Evolutionary conservation across 2,888 invertebrate species (phyloP), one percentile per base, ranked within the genome.

Genomic region (Yponomeuta sedellus): DNA sequence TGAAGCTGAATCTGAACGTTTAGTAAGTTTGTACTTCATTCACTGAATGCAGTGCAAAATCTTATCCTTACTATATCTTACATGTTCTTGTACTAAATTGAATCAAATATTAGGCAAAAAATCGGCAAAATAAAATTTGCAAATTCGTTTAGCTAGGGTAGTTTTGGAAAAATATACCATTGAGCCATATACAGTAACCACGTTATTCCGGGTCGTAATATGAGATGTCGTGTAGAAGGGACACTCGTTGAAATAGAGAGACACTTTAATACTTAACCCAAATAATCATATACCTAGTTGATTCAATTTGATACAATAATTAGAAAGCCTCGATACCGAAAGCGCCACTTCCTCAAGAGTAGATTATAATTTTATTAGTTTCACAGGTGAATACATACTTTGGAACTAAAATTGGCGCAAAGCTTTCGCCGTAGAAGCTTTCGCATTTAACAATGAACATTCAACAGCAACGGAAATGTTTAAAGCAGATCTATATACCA

Each of bases 391-490:
- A 28, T 67, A 52, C 22, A 64, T 62, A 52, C 25, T 66, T 65
- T 64, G 56, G 5, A 34, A 52, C 12, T 52, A 16, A 5, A 52
- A 52, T 16, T n/a, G 63, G 20, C 40, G 75, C 72, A 69, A 76
- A 81, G 78, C 78, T 74, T 72, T 76, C 81, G 81, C 77, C 76
- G 79, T 83, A 84, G 84, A 85, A 86, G 82, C 86, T 85, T 85
- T 79, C 72, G 67, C 64, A 69, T 71, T 34, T 64, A 66, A 62
- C 67, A 66, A 70, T 61, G 69, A 69, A 71, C 44, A 71, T 70
- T 70, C 69, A 70, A 66, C 67, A 70, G 74, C 72, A 75, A 75
- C 39, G 11, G 66, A 28, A 70, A 75, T 71, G 69, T 52, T 66
- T 69, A 65, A 63, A 64, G 68, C 67, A 67, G 75, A 73, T 69